phyloP scores from a whole-genome alignment of 2,888 invertebrate species.

The Anarsia innoxiella region DNA sequence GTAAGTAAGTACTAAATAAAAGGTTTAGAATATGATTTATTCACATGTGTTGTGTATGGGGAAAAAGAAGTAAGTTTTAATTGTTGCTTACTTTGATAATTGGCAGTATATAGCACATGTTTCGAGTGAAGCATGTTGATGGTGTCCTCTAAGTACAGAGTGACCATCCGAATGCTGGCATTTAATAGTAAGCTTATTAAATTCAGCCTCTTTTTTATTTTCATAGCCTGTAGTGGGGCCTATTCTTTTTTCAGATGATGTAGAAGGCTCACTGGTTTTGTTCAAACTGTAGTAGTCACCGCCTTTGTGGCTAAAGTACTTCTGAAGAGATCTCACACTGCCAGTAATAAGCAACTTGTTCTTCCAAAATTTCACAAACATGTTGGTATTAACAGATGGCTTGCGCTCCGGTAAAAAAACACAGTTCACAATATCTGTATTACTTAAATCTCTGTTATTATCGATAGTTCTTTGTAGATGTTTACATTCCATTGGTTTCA shows the following conservation, averaged over 20 bases:
- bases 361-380: constrained; percentile 69
- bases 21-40: too few species aligned
- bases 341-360: constrained; percentile 62
- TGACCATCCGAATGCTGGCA: constrained; percentile 65
- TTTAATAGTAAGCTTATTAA: constrained; percentile 44
- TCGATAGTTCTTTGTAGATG: constrained; percentile 64
- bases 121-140: constrained; percentile 59
- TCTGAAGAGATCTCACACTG: constrained; percentile 59
- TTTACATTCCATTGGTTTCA: constrained; percentile 70
- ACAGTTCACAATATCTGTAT: constrained; percentile 58
- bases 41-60: too few species aligned
- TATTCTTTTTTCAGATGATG: constrained; percentile 43
- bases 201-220: constrained; percentile 39
- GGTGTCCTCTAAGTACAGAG: constrained; percentile 60
- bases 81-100: constrained; percentile 55
- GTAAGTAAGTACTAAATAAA: too few species aligned
- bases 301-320: constrained; percentile 59
- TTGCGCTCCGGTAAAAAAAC: constrained; percentile 59
- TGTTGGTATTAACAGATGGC: constrained; percentile 49
- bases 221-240: constrained; percentile 32
- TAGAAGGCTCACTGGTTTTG: constrained; percentile 45
- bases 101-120: constrained; percentile 69
- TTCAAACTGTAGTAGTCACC: constrained; percentile 48
- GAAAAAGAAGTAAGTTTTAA: too few species aligned
- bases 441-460: constrained; percentile 57